Base-by-base conservation (phyloP, 1,140 invertebrate species). In the Aplysia californica region DNA sequence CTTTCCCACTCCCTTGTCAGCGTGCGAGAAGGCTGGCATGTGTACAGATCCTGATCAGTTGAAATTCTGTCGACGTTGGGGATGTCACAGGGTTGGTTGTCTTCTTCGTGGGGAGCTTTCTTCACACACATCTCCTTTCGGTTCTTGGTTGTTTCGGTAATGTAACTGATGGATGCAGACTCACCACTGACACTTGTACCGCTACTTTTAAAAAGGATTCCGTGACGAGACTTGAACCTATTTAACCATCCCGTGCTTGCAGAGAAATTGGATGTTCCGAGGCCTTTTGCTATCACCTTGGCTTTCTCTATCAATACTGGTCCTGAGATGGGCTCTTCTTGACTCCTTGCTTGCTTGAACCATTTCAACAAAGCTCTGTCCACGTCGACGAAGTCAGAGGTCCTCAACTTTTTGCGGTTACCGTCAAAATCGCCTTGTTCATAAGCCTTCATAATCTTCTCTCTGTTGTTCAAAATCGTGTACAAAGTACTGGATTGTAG, bases 401-500 rank as follows among this genome's bases (percentile, higher is more conserved):
- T 29, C 20, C 64, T 18, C 64, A 66, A 35, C 10, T 35, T 26
- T 33, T 35, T 26, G 15, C 64, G 64, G 35, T 66, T 4, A 10
- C 20, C 20, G 26, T 10, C 20, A 35, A 66, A 66, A 21, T 10
- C 3, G 29, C 64, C 26, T 5, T 33, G 29, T 29, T 66, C 64
- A 20, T 35, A 36, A 6, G 64, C 64, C 10, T 10, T 35, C 26
- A 66, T 66, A 33, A 35, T 31, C 64, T 26, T 66, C 33, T 36
- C 23, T 31, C 36, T 66, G 36, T 66, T 36, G 21, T 66, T 66
- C 64, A 66, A 31, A n/a, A 66, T 66, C 21, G 64, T 66, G 64
- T 35, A 31, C 26, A 66, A n/a, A 10, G 64, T 66, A n/a, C 35
- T 66, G 23, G 64, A 35, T 29, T n/a, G 35, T 31, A 66, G 26